Base-by-base conservation (phyloP, 2,797 vertebrate genomes). In the Acridotheres tristis region DNA sequence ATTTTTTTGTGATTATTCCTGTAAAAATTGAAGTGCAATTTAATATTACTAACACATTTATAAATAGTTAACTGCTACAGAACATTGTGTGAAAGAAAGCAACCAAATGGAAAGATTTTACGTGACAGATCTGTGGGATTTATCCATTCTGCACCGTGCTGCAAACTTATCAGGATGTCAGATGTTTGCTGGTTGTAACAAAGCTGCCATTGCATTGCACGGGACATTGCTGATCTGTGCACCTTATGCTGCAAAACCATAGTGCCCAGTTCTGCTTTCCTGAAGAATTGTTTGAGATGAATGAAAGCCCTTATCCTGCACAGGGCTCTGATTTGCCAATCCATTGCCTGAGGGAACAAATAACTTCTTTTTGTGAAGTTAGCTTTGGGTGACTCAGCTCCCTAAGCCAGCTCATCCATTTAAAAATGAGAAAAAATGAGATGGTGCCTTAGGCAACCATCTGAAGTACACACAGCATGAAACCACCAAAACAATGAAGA, bases 91-190 rank as follows among this genome's bases (percentile, higher is more conserved):
- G 61, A 91, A 93, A 87, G 61, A 72, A 96, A 68, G 65, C 59
- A 96, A 91, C 36, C 57, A 79, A 77, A 90, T 21, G 34, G 79
- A 82, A 93, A 90, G 43, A 83, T 78, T 82, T 93, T 74, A 30
- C 12, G 27, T 74, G 71, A 91, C 84, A 78, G 58, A 59, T 88
- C 67, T 3, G 9, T 77, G 87, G 74, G 36, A 80, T 88, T 85
- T 73, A 87, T 88, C 50, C 38, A 59, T 20, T 23, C 74, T 7
- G 14, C 32, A 54, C 45, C 42, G 34, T 0, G 3, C 23, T 83
- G 29, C 73, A 93, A 85, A 84, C 40, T 54, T 51, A 67, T 17
- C 65, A 77, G 54, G 38, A 22, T 20, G 29, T 25, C 45, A 77
- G 4, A 0, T 53, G 67, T 36, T 74, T 68, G 65, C 42, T 50